Percentiles rank a stretch among this genome's conserved stretches.
Evolutionary conservation across 2,113 vertebrate genomes (phyloP).

Genomic region (Sus scrofa): DNA sequence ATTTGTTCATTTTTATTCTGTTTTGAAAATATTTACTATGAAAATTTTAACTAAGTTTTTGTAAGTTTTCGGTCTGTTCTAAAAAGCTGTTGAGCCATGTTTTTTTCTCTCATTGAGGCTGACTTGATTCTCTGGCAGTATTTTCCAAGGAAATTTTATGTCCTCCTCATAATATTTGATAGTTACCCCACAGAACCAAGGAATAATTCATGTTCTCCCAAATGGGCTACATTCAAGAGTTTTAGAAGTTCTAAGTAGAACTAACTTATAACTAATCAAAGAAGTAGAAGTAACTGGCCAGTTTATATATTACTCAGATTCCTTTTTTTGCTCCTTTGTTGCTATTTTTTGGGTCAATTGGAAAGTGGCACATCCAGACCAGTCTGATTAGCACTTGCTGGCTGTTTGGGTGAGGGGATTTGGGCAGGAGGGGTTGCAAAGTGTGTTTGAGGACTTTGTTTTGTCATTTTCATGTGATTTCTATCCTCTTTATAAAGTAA

Average conservation of each 20-base stretch:
- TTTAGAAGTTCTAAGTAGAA: background rate
- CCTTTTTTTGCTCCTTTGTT: background rate
- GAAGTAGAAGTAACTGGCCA: background rate
- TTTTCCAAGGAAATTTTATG: constrained; percentile 60
- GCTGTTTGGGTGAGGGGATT: constrained; percentile 18
- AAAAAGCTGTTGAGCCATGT: constrained; percentile 8
- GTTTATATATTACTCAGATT: background rate
- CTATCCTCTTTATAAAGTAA: background rate
- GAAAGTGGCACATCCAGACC: background rate
- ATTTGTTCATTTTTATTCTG: constrained; percentile 55
- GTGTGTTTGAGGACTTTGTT: background rate
- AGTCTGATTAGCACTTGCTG: background rate
- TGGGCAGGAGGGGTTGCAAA: background rate
- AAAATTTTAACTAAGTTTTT: constrained; percentile 27
- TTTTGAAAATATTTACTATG: constrained; percentile 49
- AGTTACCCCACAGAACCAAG: constrained; percentile 32
- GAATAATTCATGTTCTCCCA: constrained; percentile 51
- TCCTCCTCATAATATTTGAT: constrained; percentile 6
- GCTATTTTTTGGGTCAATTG: background rate
- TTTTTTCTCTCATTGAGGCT: constrained; percentile 19
- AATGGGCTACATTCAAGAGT: background rate
- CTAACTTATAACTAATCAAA: constrained; percentile 49
- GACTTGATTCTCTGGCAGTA: background rate
- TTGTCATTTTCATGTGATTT: constrained; percentile 18
- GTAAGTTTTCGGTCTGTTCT: constrained; percentile 37